Conservation (phyloP, 2,113 vertebrate species). For the Leptosomus discolor region DNA sequence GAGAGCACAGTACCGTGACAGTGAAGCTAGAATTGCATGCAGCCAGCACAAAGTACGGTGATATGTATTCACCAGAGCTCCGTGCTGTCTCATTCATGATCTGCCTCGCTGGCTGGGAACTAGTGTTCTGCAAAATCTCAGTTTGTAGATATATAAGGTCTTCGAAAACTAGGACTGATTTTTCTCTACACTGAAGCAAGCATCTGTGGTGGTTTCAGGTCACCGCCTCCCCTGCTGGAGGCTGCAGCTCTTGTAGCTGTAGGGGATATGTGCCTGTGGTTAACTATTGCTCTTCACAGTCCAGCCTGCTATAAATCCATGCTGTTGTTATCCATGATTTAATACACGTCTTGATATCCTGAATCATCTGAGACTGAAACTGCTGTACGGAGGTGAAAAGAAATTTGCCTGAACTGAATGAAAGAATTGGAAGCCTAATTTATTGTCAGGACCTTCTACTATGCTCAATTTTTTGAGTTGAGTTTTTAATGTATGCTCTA, state of each 20-base stretch:
- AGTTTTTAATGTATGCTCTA: neutral
- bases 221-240: neutral
- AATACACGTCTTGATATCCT: neutral
- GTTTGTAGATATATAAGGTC: neutral
- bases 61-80: neutral
- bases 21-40: neutral
- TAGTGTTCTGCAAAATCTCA: neutral
- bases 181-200: neutral
- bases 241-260: neutral
- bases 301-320: neutral
- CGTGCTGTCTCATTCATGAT: neutral
- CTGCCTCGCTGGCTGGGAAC: neutral
- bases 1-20: neutral
- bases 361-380: neutral
- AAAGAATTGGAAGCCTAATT: neutral
- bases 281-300: neutral
- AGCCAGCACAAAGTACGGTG: neutral
- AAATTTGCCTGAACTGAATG: neutral
- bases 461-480: neutral
- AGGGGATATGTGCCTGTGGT: neutral
- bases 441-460: neutral
- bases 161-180: neutral
- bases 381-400: neutral
- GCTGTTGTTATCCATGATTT: neutral
- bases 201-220: neutral